A percentile compares a stretch with the other conserved stretches of the same genome.
Evolutionary conservation across 1,140 invertebrate species (phyloP).

Genomic region (Notospermus geniculatus): DNA sequence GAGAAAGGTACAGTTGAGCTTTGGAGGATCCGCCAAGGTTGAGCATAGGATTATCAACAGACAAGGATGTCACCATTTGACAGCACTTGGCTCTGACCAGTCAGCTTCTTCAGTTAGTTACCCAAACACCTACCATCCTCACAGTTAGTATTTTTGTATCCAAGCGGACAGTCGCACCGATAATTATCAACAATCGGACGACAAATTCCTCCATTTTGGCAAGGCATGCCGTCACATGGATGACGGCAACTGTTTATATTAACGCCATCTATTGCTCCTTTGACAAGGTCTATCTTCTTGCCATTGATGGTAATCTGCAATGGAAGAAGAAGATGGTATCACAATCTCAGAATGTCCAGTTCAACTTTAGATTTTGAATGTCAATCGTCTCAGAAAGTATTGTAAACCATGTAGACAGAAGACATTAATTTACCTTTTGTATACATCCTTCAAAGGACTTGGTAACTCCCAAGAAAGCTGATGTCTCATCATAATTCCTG

Average conservation of each 20-base stretch:
- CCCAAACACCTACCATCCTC: constrained; percentile 57
- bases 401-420: neutral
- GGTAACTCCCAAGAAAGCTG: constrained; percentile 69
- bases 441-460: constrained; percentile 82
- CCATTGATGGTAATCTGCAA: constrained; percentile 76
- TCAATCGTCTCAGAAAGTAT: too few species aligned
- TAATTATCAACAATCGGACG: constrained; percentile 75
- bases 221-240: constrained; percentile 75
- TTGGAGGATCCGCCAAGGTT: too few species aligned
- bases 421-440: constrained; percentile 67
- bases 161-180: constrained; percentile 72
- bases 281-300: constrained; percentile 74
- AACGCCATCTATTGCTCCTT: constrained; percentile 81
- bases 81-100: too few species aligned
- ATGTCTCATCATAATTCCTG: constrained; percentile 72
- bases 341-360: too few species aligned
- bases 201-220: constrained; percentile 74
- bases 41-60: too few species aligned
- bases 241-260: constrained; percentile 92
- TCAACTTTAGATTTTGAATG: too few species aligned
- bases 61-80: too few species aligned
- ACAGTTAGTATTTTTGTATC: constrained; percentile 58
- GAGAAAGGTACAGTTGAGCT: too few species aligned
- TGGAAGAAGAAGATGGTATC: too few species aligned
- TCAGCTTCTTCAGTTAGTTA: too few species aligned